Conservation (phyloP, 2,113 vertebrate species). For the Natator depressus region DNA sequence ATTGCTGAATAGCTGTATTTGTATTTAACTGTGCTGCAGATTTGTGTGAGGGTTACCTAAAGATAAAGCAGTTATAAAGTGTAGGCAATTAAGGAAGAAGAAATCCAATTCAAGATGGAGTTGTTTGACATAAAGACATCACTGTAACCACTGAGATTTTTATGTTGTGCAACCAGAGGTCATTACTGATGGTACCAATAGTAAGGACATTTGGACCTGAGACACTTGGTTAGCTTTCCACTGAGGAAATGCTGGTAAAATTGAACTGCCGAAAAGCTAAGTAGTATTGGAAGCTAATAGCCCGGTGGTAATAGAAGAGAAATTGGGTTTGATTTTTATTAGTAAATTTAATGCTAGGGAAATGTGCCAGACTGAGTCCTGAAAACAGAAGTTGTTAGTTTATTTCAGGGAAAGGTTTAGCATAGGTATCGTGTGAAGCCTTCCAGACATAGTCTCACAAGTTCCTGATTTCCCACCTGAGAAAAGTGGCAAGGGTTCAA, state of each 20-base stretch:
- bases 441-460: not conserved
- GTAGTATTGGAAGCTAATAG: not conserved
- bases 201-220: not conserved
- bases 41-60: not conserved
- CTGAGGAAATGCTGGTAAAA: not conserved
- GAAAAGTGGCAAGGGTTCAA: not conserved
- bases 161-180: not conserved
- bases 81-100: not conserved
- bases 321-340: not conserved
- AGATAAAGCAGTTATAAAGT: not conserved
- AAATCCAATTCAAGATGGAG: not conserved
- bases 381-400: not conserved
- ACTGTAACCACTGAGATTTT: not conserved
- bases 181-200: slow-evolving; percentile 3
- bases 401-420: not conserved
- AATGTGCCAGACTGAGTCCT: not conserved
- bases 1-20: not conserved
- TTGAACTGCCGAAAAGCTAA: not conserved
- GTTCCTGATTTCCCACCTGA: not conserved
- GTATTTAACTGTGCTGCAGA: not conserved
- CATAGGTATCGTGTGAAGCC: not conserved
- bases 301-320: not conserved
- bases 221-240: not conserved
- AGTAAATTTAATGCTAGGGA: not conserved
- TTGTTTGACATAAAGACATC: not conserved